Conservation (phyloP, 2,797 vertebrate species). For the Urosaurus nigricauda region DNA sequence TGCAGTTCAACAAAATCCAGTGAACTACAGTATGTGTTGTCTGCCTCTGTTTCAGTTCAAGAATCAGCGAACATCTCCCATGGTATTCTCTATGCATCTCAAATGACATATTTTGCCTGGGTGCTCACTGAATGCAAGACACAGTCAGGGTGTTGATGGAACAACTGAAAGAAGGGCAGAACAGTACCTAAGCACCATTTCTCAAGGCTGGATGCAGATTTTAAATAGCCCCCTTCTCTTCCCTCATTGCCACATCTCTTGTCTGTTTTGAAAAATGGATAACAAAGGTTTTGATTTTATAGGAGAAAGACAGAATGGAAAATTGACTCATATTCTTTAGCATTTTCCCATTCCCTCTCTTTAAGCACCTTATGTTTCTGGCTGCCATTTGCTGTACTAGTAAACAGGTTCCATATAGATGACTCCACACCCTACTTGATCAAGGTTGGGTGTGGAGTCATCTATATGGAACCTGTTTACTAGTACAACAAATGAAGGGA, state of each 20-base stretch:
- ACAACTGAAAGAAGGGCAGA: background rate
- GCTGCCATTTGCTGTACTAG: too few species aligned
- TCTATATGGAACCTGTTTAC: background rate
- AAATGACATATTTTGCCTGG: background rate
- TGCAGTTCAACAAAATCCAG: too few species aligned
- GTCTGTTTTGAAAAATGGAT: background rate
- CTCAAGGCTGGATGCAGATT: background rate
- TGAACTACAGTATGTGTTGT: background rate
- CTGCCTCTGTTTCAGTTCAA: background rate
- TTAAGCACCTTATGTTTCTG: background rate
- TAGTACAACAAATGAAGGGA: background rate
- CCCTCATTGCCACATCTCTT: background rate
- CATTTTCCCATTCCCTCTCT: background rate
- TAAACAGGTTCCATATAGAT: too few species aligned
- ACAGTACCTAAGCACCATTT: background rate
- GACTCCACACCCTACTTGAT: too few species aligned
- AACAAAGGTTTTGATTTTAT: background rate
- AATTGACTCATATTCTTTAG: background rate
- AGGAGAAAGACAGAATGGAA: background rate
- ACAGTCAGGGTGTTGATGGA: too few species aligned
- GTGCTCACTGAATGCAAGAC: fast-evolving
- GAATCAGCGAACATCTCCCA: background rate
- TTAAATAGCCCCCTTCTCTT: background rate
- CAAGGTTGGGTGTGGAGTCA: background rate
- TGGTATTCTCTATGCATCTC: background rate